phyloP scores from a whole-genome alignment of 2,797 vertebrate genomes.

The Lithobates sylvaticus region DNA sequence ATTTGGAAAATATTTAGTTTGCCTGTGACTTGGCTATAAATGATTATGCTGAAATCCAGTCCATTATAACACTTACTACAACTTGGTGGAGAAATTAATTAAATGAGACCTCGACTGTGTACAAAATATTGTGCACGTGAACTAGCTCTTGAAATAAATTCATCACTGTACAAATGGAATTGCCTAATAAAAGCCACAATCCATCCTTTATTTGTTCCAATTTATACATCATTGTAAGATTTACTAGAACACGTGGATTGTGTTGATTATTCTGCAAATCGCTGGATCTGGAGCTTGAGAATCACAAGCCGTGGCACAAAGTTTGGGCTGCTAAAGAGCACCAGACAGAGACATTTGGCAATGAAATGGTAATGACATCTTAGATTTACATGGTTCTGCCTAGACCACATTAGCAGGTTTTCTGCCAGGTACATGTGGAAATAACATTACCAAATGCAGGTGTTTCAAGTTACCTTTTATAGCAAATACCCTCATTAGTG shows the following conservation, averaged over 20 bases:
- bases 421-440: background rate
- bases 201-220: background rate
- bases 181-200: background rate
- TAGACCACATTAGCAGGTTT: background rate
- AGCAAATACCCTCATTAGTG: background rate
- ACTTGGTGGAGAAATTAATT: background rate
- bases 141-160: background rate
- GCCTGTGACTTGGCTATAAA: background rate
- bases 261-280: background rate
- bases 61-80: background rate
- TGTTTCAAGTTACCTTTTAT: background rate
- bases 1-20: background rate
- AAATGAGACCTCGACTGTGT: background rate
- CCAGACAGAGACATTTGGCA: background rate
- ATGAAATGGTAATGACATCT: background rate
- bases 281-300: slow-evolving; percentile 1
- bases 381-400: background rate
- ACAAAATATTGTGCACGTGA: background rate
- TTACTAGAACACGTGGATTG: background rate
- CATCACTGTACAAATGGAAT: background rate
- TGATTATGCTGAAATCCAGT: background rate
- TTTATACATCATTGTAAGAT: background rate
- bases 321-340: background rate
- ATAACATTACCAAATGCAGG: background rate
- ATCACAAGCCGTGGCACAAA: slow-evolving; percentile 1